Base-by-base conservation (phyloP, 2,888 invertebrate species). In the Pristionchus maxplancki region DNA sequence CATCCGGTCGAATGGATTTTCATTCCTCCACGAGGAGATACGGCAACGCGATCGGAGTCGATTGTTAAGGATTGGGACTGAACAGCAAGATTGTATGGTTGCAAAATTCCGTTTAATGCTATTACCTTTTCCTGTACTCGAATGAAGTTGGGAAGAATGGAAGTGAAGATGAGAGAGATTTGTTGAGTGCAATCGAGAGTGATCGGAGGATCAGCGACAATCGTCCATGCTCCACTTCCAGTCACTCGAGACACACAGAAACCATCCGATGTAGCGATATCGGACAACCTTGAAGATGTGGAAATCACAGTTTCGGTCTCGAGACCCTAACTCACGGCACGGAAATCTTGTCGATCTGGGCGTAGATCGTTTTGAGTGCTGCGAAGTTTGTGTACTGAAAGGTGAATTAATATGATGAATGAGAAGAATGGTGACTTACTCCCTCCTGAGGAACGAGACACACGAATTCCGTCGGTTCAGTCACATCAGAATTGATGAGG, bases 101-200 rank as follows among this genome's bases (percentile, higher is more conserved):
- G n/a, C n/a, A n/a, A n/a, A n/a, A 71, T 17, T 20, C n/a, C 0
- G 44, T 20, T n/a, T n/a, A n/a, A n/a, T n/a, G n/a, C n/a, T n/a
- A 28, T 11, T 44, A 78, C 78, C 44, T 40, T n/a, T 4, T 44
- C 17, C n/a, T 40, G 28, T 1, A 78, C 78, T 8, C 44, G 78
- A n/a, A 78, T 78, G 44, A 78, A 44, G 34, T 78, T 24, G 13
- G 78, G 78, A 40, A 78, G 78, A n/a, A 13, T n/a, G 78, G 44
- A 44, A 11, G 78, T 78, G 78, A 78, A 78, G 6, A 78, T 78
- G 78, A 78, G 44, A 1, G 78, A 44, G n/a, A 78, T 24, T 11
- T 78, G 44, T 44, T 78, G 78, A 11, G 0, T 13, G 78, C 44
- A 78, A n/a, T 44, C 44, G 44, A 78, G 78, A 78, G 78, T 44